Percentiles rank a stretch among this genome's conserved stretches.
These are phyloP conservation scores for Ibidorhyncha struthersii DNA, from an alignment of 2,113 vertebrate species.

Conservation along the genomic window DNA sequence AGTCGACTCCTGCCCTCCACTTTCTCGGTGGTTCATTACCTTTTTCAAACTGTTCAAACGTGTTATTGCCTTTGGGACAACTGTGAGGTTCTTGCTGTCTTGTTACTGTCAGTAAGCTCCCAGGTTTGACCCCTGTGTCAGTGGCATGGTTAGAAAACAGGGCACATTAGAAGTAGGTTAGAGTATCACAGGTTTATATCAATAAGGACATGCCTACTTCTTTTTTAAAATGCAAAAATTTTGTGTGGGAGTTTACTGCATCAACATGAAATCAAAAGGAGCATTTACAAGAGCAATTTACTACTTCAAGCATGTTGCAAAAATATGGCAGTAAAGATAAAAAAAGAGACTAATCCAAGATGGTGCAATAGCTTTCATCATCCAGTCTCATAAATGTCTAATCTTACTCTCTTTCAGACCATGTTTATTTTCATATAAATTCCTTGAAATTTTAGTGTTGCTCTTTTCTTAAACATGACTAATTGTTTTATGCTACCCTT, in stretches of 20 bases:
- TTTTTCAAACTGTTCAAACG: not conserved
- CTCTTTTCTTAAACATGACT: conserved; percentile 45
- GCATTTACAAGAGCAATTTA: conserved; percentile 71
- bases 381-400: conserved; percentile 69
- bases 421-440: conserved; percentile 71
- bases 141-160: not conserved
- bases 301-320: conserved; percentile 66
- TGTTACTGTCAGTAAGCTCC: not conserved
- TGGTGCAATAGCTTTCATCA: conserved; percentile 76
- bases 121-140: not conserved
- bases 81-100: not conserved
- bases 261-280: conserved; percentile 15
- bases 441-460: conserved; percentile 69
- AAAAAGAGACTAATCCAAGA: conserved; percentile 64
- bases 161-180: not conserved
- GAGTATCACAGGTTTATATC: not conserved
- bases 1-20: not conserved
- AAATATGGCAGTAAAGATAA: conserved; percentile 72
- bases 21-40: not conserved
- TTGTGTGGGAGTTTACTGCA: conserved; percentile 1
- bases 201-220: not conserved
- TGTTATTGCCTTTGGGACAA: not conserved
- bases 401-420: conserved; percentile 32
- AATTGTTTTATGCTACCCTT: conserved; percentile 54
- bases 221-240: not conserved